Evolutionary conservation across 2,888 invertebrate species (phyloP).

Genomic region (Drosophila infuscata): DNA sequence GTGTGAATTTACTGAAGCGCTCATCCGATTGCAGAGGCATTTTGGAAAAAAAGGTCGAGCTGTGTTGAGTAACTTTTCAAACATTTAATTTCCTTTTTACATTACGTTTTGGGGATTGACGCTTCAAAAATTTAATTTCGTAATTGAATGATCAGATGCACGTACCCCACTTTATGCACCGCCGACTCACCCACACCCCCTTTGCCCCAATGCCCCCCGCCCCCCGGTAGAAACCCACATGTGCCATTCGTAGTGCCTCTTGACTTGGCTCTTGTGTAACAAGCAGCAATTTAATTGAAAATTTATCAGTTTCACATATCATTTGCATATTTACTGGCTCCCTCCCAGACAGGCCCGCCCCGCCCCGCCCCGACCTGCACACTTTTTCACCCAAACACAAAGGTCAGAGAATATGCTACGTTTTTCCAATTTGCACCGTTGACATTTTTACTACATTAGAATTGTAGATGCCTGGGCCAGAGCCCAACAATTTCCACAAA

Average conservation of each 20-base stretch:
- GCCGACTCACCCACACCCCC: neutral
- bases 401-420: neutral
- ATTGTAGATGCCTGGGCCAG: neutral
- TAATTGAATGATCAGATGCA: constrained; percentile 63
- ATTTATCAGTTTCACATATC: constrained; percentile 74
- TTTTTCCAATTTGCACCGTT: constrained; percentile 58
- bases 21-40: neutral
- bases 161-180: constrained; percentile 1
- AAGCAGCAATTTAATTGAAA: constrained; percentile 75
- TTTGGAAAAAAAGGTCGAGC: constrained; percentile 5
- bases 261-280: constrained; percentile 41
- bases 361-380: neutral
- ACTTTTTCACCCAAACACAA: neutral
- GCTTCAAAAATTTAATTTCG: constrained; percentile 65
- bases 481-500: constrained; percentile 31
- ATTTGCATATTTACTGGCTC: constrained; percentile 65
- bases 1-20: constrained; percentile 12
- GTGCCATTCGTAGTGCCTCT: constrained; percentile 33
- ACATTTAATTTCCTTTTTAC: constrained; percentile 47
- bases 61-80: constrained; percentile 28
- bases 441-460: constrained; percentile 44
- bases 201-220: neutral
- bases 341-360: neutral
- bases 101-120: constrained; percentile 19
- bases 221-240: neutral